A percentile compares a stretch with the other conserved stretches of the same genome.
These are phyloP conservation scores for Mnemiopsis leidyi DNA, from an alignment of 37 sponge, comb jelly and placozoan genomes.

Conservation along the genomic window DNA sequence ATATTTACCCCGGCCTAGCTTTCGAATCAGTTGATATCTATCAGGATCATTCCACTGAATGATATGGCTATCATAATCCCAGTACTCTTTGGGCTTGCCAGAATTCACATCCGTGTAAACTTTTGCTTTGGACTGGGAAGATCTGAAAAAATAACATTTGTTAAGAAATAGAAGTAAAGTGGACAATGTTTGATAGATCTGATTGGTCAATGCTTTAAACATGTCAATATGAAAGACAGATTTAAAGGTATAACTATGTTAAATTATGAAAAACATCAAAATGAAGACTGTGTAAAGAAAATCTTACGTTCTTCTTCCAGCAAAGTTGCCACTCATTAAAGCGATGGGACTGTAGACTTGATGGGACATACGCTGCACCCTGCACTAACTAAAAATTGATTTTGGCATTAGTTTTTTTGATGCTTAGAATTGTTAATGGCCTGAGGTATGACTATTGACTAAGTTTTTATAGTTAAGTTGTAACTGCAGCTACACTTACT, in stretches of 20 bases:
- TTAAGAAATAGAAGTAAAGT: too few species aligned
- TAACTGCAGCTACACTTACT: too few species aligned
- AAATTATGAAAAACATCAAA: too few species aligned
- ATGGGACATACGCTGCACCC: background rate
- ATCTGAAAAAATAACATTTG: background rate
- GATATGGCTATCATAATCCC: constrained; percentile 45
- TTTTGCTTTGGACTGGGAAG: constrained; percentile 5
- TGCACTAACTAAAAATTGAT: background rate
- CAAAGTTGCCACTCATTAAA: background rate
- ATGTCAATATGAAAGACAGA: background rate
- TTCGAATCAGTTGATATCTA: constrained; percentile 47
- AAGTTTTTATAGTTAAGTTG: too few species aligned
- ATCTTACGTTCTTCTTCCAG: constrained; percentile 26
- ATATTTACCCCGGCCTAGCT: constrained; percentile 44
- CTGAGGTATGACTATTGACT: too few species aligned
- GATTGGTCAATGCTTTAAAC: too few species aligned
- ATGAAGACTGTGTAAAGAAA: too few species aligned
- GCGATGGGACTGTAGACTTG: background rate
- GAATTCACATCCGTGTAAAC: constrained; percentile 43
- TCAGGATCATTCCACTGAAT: constrained; percentile 48
- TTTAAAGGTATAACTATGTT: background rate
- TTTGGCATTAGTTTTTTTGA: too few species aligned
- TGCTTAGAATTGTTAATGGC: too few species aligned
- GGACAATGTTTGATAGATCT: too few species aligned
- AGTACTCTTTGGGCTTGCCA: background rate